Evolutionary conservation across 2,888 invertebrate species (phyloP).

Genomic region (Ganaspis brasiliensis): DNA sequence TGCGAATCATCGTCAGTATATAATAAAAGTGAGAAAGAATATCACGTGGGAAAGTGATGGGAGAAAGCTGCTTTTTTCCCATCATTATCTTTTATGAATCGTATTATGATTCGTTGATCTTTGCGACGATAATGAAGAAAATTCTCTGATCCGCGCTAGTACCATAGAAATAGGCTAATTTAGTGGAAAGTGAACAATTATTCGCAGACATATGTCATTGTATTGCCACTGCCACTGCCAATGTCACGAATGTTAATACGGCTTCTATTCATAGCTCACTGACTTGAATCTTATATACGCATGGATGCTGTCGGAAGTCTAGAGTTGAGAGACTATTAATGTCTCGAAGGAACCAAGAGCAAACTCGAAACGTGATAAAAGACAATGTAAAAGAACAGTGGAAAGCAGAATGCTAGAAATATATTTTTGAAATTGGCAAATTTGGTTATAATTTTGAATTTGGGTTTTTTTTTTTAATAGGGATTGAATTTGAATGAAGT

Average conservation of each 20-base stretch:
- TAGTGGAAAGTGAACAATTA: conserved; percentile 26
- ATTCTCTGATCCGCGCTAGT: conserved; percentile 1
- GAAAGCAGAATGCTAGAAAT: too few species aligned
- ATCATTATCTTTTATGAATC: conserved; percentile 20
- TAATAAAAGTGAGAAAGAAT: conserved; percentile 33
- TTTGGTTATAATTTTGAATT: neutral
- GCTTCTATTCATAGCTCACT: conserved; percentile 42
- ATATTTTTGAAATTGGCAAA: neutral
- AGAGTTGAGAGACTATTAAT: conserved; percentile 37
- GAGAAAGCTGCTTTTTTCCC: conserved; percentile 34
- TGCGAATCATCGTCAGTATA: conserved; percentile 31
- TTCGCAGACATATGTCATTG: conserved; percentile 6
- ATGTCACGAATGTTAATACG: conserved; percentile 61
- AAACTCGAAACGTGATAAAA: neutral
- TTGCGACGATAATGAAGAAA: conserved; percentile 18
- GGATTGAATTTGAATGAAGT: too few species aligned
- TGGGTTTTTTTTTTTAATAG: too few species aligned
- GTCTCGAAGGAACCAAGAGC: conserved; percentile 13
- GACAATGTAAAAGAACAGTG: too few species aligned
- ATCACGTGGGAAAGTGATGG: conserved; percentile 11
- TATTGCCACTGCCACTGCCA: conserved; percentile 62
- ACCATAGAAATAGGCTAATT: neutral
- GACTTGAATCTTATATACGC: conserved; percentile 32
- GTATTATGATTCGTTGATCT: conserved; percentile 12
- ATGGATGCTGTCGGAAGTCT: conserved; percentile 41